Evolutionary conservation across 2,797 vertebrate genomes (phyloP).

Genomic region (Gallirallus australis): DNA sequence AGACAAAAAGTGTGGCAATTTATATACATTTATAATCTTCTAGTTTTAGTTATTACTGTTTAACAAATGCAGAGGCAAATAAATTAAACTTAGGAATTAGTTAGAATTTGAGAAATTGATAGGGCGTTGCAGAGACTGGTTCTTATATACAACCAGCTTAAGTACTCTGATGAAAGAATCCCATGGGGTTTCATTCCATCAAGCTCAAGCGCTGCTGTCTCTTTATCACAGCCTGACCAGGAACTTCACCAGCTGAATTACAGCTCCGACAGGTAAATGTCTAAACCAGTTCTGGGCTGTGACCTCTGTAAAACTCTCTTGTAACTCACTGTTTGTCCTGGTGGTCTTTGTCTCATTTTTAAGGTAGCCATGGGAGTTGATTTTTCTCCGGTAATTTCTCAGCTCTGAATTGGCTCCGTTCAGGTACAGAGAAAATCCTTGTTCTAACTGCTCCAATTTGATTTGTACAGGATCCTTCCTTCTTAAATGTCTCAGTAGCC

Average conservation of each 20-base stretch:
- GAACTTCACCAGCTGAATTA: neutral
- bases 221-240: neutral
- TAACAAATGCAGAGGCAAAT: neutral
- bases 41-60: neutral
- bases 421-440: constrained; percentile 93
- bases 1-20: neutral
- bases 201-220: neutral
- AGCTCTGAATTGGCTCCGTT: constrained; percentile 92
- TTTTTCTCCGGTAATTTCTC: constrained; percentile 71
- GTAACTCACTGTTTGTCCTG: constrained; percentile 73
- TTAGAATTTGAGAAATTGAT: neutral
- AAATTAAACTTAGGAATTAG: neutral
- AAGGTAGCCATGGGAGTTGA: constrained; percentile 15
- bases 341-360: constrained; percentile 61
- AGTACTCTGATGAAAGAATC: neutral
- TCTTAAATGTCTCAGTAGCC: constrained; percentile 85
- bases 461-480: constrained; percentile 85
- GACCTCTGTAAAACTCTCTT: neutral
- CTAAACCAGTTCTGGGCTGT: neutral
- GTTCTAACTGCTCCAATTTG: constrained; percentile 89
- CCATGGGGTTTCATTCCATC: neutral
- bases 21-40: neutral
- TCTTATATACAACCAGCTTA: neutral
- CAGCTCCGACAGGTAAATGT: neutral
- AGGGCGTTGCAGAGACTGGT: neutral